Conservation (phyloP, 2,797 vertebrate species). For the Catamblyrhynchus diadema region DNA sequence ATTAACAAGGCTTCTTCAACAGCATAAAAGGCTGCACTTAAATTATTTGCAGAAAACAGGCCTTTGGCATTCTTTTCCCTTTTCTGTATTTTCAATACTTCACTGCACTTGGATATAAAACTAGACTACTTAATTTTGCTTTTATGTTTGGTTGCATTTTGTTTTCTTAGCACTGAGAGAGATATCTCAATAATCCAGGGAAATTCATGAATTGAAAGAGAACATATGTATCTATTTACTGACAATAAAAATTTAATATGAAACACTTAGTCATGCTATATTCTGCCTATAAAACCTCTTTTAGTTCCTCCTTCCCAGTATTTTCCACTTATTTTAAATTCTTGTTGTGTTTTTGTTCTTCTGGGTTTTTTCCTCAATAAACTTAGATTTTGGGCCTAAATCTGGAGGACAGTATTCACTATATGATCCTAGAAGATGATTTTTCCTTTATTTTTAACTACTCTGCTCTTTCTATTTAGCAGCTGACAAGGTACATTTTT, state of each 20-base stretch:
- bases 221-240: background rate
- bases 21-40: background rate
- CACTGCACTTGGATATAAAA: background rate
- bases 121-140: background rate
- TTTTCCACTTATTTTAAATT: background rate
- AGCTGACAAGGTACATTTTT: background rate
- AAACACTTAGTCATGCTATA: background rate
- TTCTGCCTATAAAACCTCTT: background rate
- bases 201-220: background rate
- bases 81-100: background rate
- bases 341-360: fast-evolving
- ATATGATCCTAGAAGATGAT: background rate
- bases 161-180: background rate
- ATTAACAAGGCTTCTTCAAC: background rate
- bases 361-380: background rate
- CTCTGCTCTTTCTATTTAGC: background rate
- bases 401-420: background rate
- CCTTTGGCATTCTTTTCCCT: background rate
- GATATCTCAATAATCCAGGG: background rate
- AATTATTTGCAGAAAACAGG: background rate
- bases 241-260: background rate
- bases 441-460: background rate
- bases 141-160: background rate
- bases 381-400: background rate
- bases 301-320: background rate